phyloP scores from a whole-genome alignment of 2,888 invertebrate genomes.

The Clanis bilineata region DNA sequence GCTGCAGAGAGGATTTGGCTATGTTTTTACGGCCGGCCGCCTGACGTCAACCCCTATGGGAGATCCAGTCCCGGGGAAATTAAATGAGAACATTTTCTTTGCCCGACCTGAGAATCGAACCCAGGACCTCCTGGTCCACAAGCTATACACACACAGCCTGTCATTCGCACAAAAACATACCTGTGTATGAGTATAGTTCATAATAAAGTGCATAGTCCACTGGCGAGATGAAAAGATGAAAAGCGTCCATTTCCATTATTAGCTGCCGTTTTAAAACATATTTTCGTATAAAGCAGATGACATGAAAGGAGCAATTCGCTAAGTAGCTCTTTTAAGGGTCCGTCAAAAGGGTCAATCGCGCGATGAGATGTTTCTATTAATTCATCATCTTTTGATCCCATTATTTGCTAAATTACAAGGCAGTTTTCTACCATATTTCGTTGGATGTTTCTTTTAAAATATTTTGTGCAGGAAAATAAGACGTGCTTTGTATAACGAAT shows the following conservation, averaged over 20 bases:
- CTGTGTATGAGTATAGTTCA: background rate
- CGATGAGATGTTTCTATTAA: constrained; percentile 56
- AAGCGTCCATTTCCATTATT: constrained; percentile 21
- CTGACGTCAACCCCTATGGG: too few species aligned
- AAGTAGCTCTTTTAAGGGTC: constrained; percentile 60
- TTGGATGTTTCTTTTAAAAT: background rate
- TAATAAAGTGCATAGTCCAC: background rate
- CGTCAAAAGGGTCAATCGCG: constrained; percentile 68
- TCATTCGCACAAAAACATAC: background rate
- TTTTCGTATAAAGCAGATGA: constrained; percentile 48
- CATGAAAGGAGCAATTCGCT: constrained; percentile 71
- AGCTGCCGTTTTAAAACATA: constrained; percentile 28
- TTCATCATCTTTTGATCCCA: constrained; percentile 62
- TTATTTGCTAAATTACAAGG: constrained; percentile 23
- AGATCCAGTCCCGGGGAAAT: too few species aligned
- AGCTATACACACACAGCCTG: too few species aligned
- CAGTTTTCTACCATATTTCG: constrained; percentile 13
- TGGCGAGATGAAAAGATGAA: constrained; percentile 16
- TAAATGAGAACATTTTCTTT: too few species aligned
- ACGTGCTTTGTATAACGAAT: too few species aligned
- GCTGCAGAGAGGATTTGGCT: too few species aligned
- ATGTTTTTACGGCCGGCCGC: too few species aligned
- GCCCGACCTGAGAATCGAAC: too few species aligned
- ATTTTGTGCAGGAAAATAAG: background rate
- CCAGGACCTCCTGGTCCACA: too few species aligned